Evolutionary conservation across 2,888 invertebrate genomes (phyloP).

Genomic region (Meteorus cinctellus): DNA sequence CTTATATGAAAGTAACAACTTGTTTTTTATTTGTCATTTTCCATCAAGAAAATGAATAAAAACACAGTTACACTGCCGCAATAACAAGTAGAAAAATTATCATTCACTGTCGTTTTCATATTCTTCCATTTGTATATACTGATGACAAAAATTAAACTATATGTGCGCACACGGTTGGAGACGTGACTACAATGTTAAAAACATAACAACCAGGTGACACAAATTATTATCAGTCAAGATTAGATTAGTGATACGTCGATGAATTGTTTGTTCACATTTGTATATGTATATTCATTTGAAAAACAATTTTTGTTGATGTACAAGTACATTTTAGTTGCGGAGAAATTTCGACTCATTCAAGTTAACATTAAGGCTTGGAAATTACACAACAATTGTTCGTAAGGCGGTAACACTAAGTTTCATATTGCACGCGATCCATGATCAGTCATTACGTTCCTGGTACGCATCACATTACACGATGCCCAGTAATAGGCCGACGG

Average conservation of each 20-base stretch:
- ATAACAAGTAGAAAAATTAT: neutral
- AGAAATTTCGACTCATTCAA: neutral
- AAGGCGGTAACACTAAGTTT: neutral
- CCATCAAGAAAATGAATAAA: neutral
- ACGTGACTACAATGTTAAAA: neutral
- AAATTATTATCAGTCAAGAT: conserved; percentile 30
- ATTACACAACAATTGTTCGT: too few relatives aligned
- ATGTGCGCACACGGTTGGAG: neutral
- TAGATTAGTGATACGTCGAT: conserved; percentile 17
- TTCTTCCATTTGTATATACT: neutral
- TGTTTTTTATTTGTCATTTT: neutral
- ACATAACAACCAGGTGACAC: neutral
- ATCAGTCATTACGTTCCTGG: neutral
- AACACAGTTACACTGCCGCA: neutral
- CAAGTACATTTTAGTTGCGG: neutral
- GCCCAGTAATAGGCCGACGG: neutral
- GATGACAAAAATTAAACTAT: neutral
- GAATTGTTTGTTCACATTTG: neutral
- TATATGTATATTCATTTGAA: neutral
- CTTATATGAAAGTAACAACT: neutral
- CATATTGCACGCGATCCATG: neutral
- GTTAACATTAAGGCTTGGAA: neutral
- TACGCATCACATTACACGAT: neutral
- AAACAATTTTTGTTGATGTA: neutral
- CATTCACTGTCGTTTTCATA: neutral